phyloP scores from a whole-genome alignment of 92 coral and sea anemone genomes.

The Bergia puertoricense region DNA sequence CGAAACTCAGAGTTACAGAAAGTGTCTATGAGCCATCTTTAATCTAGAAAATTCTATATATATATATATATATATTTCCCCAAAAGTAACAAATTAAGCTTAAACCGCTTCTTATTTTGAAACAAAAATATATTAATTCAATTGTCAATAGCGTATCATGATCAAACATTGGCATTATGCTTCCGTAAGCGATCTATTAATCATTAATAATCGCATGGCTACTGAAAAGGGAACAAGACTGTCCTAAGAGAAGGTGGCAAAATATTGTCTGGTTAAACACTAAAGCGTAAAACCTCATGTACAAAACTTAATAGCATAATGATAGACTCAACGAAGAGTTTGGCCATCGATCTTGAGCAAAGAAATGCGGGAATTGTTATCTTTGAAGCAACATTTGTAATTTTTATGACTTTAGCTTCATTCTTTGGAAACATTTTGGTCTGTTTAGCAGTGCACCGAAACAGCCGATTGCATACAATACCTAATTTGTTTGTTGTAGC shows the following conservation, averaged over 20 bases:
- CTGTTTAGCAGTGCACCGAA: slow-evolving; percentile 25
- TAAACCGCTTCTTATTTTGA: background rate
- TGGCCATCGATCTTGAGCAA: background rate
- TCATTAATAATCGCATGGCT: background rate
- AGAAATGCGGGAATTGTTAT: slow-evolving; percentile 8
- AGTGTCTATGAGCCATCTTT: too few relatives aligned
- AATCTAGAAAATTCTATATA: too few relatives aligned
- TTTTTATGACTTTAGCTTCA: background rate
- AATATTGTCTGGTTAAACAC: too few relatives aligned
- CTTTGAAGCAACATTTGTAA: slow-evolving; percentile 3
- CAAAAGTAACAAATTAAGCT: background rate
- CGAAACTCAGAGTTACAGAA: too few relatives aligned
- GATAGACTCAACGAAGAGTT: background rate
- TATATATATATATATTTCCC: too few relatives aligned
- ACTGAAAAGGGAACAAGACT: background rate
- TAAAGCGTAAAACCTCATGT: too few relatives aligned
- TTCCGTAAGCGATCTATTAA: too few relatives aligned
- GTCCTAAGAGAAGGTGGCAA: background rate
- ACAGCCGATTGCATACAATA: slow-evolving; percentile 27
- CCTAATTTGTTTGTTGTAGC: slow-evolving; percentile 42
- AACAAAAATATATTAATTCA: background rate
- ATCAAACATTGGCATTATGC: background rate
- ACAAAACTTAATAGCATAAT: background rate
- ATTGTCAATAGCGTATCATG: background rate
- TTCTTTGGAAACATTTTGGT: slow-evolving; percentile 28